These are phyloP conservation scores for Danio albolineatus DNA, from an alignment of 2,797 vertebrate genomes.

Conservation along the genomic window DNA sequence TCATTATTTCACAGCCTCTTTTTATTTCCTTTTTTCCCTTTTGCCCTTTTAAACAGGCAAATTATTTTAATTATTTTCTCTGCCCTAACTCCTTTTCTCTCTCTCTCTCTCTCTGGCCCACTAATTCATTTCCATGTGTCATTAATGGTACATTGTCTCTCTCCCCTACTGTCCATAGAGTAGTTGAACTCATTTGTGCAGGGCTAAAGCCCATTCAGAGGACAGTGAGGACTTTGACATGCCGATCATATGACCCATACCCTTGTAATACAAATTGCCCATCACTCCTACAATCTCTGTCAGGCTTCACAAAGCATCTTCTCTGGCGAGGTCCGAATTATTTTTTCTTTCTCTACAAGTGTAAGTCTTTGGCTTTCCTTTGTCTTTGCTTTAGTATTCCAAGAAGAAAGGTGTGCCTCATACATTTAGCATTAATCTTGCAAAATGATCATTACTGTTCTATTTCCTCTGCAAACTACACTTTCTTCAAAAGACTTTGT, in stretches of 20 bases:
- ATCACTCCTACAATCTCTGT: conserved; percentile 45
- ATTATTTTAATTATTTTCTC: conserved; percentile 47
- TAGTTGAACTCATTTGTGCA: conserved; percentile 47
- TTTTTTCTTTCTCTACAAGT: conserved; percentile 36
- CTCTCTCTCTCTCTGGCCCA: conserved; percentile 22
- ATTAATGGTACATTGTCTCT: conserved; percentile 44
- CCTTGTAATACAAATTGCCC: conserved; percentile 56
- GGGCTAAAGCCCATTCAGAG: conserved; percentile 23
- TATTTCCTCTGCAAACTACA: not conserved
- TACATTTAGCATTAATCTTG: not conserved
- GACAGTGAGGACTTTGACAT: conserved; percentile 22
- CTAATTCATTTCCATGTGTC: conserved; percentile 49
- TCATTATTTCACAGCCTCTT: not conserved
- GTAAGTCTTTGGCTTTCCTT: conserved; percentile 25
- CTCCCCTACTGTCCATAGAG: conserved; percentile 35
- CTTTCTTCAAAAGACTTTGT: not conserved
- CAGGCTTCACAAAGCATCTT: conserved; percentile 49
- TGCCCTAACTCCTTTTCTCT: conserved; percentile 19
- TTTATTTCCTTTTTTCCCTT: not conserved
- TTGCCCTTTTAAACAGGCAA: conserved; percentile 29
- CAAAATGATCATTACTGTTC: not conserved
- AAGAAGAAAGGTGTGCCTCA: not conserved
- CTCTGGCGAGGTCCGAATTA: conserved; percentile 4
- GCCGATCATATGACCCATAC: conserved; percentile 36
- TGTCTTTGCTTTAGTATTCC: conserved; percentile 25